Evolutionary conservation across 2,888 invertebrate genomes (phyloP), one percentile per base, ranked within the genome.

Genomic region (Ormyrus nitidulus): DNA sequence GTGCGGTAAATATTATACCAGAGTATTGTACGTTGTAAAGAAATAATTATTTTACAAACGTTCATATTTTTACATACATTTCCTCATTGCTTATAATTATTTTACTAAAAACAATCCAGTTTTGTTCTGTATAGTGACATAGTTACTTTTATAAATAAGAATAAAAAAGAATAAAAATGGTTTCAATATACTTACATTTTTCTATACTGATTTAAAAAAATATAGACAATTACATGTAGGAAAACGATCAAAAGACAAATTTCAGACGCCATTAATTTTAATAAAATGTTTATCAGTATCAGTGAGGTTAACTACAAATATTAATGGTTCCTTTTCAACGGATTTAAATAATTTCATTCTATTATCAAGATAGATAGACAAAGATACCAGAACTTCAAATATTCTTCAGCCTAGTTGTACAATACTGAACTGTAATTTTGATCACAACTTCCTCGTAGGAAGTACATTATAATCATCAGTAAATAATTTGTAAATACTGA

Each of bases 101-200:
- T 81, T 79, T 76, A 76, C 64, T 72, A 70, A 53, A 81, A 77
- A 72, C 64, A 75, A 77, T 46, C 59, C 53, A 73, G 77, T 77
- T 79, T 82, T 78, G 75, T 82, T 82, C 72, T 82, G 82, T 78
- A 80, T 82, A 80, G 82, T 78, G 73, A 82, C 66, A 82, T 77
- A 80, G 74, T 68, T 74, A 76, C 77, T 82, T 82, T 79, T 81
- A 81, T 82, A 77, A 82, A 79, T 68, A 71, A 81, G 75, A 81
- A 77, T 65, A 72, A 75, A 66, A 76, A 54, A 58, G 56, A 62
- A 62, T 77, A 74, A 77, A 77, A 65, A 79, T 77, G 56, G 54
- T 79, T 74, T 72, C 44, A 70, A 61, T 77, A 79, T 51, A 77
- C 58, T 70, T 71, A 76, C 34, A 68, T 75, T 66, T 44, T 58